phyloP scores from a whole-genome alignment of 2,888 invertebrate species.

The Tiliacea aurago region DNA sequence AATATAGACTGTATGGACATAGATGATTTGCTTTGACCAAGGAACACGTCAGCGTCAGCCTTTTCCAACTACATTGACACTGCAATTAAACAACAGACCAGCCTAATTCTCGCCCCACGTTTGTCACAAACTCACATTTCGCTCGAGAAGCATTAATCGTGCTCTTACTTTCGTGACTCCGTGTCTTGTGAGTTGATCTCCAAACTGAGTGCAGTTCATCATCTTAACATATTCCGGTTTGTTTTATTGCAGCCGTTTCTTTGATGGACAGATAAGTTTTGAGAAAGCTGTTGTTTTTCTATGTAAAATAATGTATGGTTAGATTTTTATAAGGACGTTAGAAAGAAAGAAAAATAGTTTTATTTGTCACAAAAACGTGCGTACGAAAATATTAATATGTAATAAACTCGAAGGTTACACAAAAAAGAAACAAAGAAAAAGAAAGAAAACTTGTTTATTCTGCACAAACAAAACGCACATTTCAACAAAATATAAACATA shows the following conservation, averaged over 20 bases:
- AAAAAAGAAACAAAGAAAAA: no score
- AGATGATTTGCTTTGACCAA: background rate
- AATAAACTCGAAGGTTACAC: no score
- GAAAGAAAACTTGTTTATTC: no score
- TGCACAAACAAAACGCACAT: no score
- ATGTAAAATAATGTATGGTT: conserved; percentile 21
- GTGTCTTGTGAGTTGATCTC: conserved; percentile 67
- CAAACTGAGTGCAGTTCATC: conserved; percentile 70
- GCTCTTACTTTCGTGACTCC: conserved; percentile 76
- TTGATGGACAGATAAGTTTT: conserved; percentile 71
- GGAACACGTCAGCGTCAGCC: background rate
- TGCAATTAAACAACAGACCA: conserved; percentile 19
- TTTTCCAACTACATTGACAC: conserved; percentile 24
- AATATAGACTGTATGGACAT: no score
- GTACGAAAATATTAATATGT: no score
- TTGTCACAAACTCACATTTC: conserved; percentile 55
- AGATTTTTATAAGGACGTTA: conserved; percentile 7
- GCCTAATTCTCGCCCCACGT: conserved; percentile 34
- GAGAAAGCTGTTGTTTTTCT: conserved; percentile 63
- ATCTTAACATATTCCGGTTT: conserved; percentile 74
- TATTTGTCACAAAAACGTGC: no score
- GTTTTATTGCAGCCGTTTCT: conserved; percentile 72
- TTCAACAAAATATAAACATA: no score
- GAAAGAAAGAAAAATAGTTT: no score
- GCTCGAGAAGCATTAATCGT: conserved; percentile 59